Evolutionary conservation across 2,113 vertebrate species (phyloP).

Genomic region (Alaudala cheleensis): DNA sequence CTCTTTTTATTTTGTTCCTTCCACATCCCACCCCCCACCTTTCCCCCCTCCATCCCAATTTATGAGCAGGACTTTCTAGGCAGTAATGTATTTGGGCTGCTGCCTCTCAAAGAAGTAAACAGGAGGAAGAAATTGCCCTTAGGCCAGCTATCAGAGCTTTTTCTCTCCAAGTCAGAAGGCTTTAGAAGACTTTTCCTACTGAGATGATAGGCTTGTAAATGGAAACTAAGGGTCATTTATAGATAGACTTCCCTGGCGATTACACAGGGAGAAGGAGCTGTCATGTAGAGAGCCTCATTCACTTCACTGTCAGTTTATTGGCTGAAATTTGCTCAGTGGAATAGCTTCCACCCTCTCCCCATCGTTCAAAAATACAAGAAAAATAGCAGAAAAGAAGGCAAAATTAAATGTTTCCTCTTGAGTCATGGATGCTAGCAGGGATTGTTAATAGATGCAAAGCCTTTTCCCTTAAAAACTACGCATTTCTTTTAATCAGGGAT

Average conservation of each 20-base stretch:
- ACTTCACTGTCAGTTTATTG: background rate
- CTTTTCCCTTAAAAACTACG: background rate
- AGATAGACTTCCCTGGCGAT: background rate
- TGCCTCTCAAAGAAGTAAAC: background rate
- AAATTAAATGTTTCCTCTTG: background rate
- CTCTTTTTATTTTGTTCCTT: background rate
- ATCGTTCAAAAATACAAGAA: background rate
- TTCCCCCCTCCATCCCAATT: background rate
- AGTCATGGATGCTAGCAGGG: background rate
- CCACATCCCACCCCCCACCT: too few species aligned
- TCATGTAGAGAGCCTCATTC: background rate
- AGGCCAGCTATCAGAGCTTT: background rate
- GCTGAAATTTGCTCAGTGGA: background rate
- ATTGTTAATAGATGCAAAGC: background rate
- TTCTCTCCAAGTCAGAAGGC: background rate
- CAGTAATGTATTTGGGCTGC: background rate
- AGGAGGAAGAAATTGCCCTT: background rate
- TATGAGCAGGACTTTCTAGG: background rate
- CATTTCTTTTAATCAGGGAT: background rate
- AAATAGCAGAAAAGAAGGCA: background rate
- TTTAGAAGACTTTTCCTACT: slow-evolving; percentile 13
- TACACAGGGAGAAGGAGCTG: background rate
- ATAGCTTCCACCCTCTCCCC: background rate
- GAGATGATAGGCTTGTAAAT: slow-evolving; percentile 17
- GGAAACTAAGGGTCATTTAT: background rate